A percentile compares a stretch with the other conserved stretches of the same genome.
These are phyloP conservation scores for Onychomys arenicola DNA, from an alignment of 2,797 vertebrate species.

Conservation along the genomic window DNA sequence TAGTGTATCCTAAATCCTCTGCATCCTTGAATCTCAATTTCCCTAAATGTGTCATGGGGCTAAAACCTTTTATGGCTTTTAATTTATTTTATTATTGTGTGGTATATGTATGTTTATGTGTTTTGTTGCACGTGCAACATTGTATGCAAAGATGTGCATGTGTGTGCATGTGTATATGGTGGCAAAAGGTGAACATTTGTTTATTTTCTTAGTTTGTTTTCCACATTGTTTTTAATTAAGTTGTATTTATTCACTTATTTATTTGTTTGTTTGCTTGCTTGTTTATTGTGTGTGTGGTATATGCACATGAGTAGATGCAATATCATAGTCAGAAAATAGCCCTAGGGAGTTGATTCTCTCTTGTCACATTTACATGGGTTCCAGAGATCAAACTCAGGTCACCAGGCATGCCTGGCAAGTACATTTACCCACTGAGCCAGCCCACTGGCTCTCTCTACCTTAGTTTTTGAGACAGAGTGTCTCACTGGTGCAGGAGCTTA, in stretches of 20 bases:
- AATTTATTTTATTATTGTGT: background rate
- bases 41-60: background rate
- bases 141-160: background rate
- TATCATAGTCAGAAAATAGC: background rate
- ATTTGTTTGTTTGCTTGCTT: background rate
- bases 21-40: slow-evolving; percentile 13
- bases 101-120: background rate
- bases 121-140: background rate
- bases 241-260: background rate
- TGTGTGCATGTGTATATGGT: background rate
- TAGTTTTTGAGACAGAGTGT: background rate
- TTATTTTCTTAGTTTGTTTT: background rate
- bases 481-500: background rate
- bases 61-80: background rate
- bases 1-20: background rate
- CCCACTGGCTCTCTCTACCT: background rate
- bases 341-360: background rate
- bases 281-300: background rate
- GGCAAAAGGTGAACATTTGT: background rate
- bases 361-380: background rate
- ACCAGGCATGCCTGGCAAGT: background rate
- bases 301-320: background rate
- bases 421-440: background rate
- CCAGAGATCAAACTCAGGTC: background rate
- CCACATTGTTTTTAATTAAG: background rate